These are phyloP conservation scores for Callorhinus ursinus DNA, from an alignment of 2,113 vertebrate genomes.

Conservation along the genomic window DNA sequence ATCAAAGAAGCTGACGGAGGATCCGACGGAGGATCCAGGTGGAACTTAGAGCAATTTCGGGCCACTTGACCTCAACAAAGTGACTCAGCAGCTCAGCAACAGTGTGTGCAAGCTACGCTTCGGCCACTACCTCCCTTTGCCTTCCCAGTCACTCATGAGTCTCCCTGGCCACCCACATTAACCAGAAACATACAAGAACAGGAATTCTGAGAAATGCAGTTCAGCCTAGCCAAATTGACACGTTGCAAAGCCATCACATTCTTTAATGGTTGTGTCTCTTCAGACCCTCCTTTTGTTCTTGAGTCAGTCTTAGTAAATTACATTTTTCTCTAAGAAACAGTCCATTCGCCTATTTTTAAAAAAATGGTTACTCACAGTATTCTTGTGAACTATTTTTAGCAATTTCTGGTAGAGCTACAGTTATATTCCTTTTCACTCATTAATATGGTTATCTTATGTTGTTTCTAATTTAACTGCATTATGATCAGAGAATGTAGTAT, in stretches of 20 bases:
- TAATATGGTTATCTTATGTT: neutral
- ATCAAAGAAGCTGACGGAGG: neutral
- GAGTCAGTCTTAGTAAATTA: neutral
- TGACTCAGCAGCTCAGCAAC: neutral
- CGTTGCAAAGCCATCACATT: neutral
- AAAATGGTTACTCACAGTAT: neutral
- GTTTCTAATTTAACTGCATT: constrained; percentile 36
- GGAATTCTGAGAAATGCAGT: neutral
- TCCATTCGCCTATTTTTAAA: neutral
- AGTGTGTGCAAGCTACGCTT: neutral
- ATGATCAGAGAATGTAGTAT: neutral
- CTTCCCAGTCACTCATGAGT: neutral
- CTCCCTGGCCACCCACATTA: neutral
- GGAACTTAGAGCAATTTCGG: neutral
- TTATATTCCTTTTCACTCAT: neutral
- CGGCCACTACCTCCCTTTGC: neutral
- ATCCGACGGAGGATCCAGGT: neutral
- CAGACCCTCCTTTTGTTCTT: neutral
- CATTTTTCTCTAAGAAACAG: neutral
- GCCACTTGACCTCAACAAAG: neutral
- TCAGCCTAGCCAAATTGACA: neutral
- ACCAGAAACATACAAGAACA: constrained; percentile 11
- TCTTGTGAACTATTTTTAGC: neutral
- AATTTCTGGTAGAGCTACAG: constrained; percentile 31
- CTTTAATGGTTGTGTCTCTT: neutral